These are phyloP conservation scores for Xyliphius kryptos DNA, from an alignment of 2,113 vertebrate genomes.

Conservation along the genomic window DNA sequence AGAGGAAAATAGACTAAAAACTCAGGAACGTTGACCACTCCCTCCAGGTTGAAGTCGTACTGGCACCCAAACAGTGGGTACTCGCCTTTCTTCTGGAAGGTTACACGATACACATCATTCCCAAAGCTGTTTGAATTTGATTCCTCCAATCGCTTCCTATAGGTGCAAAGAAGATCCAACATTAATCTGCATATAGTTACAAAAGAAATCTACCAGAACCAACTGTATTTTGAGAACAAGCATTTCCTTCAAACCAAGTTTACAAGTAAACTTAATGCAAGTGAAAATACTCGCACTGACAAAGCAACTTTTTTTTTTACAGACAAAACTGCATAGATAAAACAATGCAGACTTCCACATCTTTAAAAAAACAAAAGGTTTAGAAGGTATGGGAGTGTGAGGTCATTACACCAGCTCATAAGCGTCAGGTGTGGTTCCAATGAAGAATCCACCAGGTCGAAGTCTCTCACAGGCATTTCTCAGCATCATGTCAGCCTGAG, in stretches of 20 bases:
- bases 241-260: too few relatives aligned
- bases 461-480: conserved; percentile 89
- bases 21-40: conserved; percentile 90
- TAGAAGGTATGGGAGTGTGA: conserved; percentile 35
- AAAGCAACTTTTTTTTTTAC: too few relatives aligned
- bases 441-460: conserved; percentile 87
- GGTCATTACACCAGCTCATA: conserved; percentile 82
- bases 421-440: conserved; percentile 94
- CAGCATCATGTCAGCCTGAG: conserved; percentile 91
- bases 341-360: too few relatives aligned
- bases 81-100: conserved; percentile 80
- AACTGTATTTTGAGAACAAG: not conserved
- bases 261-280: too few relatives aligned
- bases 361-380: too few relatives aligned
- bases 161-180: not conserved
- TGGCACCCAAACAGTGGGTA: conserved; percentile 93
- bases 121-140: conserved; percentile 85
- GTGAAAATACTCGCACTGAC: too few relatives aligned
- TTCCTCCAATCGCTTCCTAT: conserved; percentile 81
- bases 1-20: conserved; percentile 96
- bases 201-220: not conserved
- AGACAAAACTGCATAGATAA: not conserved
- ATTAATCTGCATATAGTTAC: too few relatives aligned
- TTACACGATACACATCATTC: conserved; percentile 85
- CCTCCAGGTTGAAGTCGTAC: conserved; percentile 93